A percentile compares a stretch with the other conserved stretches of the same genome.
Evolutionary conservation across 2,113 vertebrate genomes (phyloP).

Genomic region (Myiozetetes cayanensis): DNA sequence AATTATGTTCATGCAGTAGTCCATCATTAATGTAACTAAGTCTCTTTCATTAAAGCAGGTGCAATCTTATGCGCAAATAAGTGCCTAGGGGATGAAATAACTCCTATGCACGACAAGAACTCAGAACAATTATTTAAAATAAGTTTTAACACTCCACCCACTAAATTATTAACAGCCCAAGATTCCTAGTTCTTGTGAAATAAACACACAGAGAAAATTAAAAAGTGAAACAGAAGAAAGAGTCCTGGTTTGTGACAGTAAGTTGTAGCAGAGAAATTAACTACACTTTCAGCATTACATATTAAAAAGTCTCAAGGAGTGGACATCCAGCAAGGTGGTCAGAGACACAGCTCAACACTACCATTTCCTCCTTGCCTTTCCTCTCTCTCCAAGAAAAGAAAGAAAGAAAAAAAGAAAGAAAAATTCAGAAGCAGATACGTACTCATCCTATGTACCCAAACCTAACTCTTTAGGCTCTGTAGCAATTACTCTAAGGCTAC

Average conservation of each 20-base stretch:
- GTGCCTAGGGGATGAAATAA: conserved; percentile 61
- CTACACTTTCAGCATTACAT: not conserved
- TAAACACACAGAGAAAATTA: conserved; percentile 26
- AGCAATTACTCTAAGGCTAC: not conserved
- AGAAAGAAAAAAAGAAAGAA: too few species aligned
- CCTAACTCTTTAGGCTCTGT: not conserved
- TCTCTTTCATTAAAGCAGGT: conserved; percentile 46
- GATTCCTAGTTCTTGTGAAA: conserved; percentile 48
- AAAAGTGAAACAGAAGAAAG: conserved; percentile 49
- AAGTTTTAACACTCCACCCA: conserved; percentile 44
- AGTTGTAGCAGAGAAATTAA: not conserved
- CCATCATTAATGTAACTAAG: conserved; percentile 45
- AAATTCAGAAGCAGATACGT: not conserved
- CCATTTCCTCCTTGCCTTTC: not conserved
- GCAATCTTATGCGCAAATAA: conserved; percentile 26
- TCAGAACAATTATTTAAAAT: conserved; percentile 23
- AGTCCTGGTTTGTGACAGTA: not conserved
- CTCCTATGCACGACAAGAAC: conserved; percentile 21
- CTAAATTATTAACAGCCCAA: not conserved
- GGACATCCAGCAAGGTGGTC: not conserved
- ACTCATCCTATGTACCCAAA: not conserved
- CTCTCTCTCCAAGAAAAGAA: not conserved
- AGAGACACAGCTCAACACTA: not conserved
- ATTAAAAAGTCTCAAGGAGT: not conserved
- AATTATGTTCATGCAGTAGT: conserved; percentile 11